Evolutionary conservation across 1,140 invertebrate genomes (phyloP).

Genomic region (Habropoda laboriosa): DNA sequence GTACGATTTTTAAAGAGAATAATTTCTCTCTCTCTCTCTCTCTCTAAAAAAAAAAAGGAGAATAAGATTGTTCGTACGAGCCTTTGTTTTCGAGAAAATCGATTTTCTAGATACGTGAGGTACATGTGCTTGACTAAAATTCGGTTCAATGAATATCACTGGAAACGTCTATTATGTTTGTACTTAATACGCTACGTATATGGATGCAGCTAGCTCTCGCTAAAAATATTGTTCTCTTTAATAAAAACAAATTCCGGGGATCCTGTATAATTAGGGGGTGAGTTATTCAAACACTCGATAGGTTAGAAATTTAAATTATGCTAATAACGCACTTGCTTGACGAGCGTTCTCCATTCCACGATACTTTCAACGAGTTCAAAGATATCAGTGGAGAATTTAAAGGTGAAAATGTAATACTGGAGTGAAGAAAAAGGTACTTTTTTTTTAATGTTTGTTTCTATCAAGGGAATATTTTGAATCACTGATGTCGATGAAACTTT

Average conservation of each 20-base stretch:
- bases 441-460: too few species aligned
- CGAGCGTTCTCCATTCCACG: background rate
- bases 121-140: constrained; percentile 9
- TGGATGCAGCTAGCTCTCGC: background rate
- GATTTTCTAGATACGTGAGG: background rate
- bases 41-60: background rate
- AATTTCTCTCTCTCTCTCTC: too few species aligned
- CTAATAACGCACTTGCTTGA: background rate
- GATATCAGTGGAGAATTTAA: too few species aligned
- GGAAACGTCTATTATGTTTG: background rate
- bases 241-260: background rate
- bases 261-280: background rate
- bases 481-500: too few species aligned
- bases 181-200: background rate
- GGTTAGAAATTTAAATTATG: constrained; percentile 7
- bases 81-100: constrained; percentile 7
- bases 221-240: background rate
- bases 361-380: background rate
- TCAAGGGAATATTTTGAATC: too few species aligned
- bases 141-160: constrained; percentile 17
- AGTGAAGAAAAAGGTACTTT: too few species aligned
- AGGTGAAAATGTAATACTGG: too few species aligned
- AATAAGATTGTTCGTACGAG: background rate
- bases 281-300: background rate
- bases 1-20: too few species aligned